Evolutionary conservation across 1,140 invertebrate genomes (phyloP).

Genomic region (Drosophila sulfurigaster): DNA sequence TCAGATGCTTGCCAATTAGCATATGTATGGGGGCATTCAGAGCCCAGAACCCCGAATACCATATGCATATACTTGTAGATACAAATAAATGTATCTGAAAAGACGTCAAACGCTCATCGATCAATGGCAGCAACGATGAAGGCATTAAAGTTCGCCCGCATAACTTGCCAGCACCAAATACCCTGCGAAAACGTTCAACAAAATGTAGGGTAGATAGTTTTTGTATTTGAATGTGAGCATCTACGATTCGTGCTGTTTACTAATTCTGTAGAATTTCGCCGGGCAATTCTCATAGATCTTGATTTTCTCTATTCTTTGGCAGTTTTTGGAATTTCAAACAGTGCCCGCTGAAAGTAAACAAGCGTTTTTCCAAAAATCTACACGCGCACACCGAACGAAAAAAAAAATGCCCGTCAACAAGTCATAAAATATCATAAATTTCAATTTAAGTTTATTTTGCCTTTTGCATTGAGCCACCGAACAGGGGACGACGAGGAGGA

Average conservation of each 20-base stretch:
- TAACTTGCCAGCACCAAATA: constrained; percentile 22
- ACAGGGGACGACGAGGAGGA: background rate
- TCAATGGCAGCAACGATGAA: constrained; percentile 46
- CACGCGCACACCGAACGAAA: constrained; percentile 21
- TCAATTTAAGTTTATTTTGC: constrained; percentile 82
- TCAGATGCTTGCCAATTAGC: constrained; percentile 23
- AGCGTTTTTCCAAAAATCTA: constrained; percentile 35
- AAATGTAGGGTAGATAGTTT: background rate
- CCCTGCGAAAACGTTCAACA: background rate
- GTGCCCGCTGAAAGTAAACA: constrained; percentile 48
- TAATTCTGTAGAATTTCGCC: constrained; percentile 15
- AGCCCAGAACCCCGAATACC: background rate
- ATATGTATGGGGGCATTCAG: constrained; percentile 28
- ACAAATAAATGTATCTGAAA: constrained; percentile 32
- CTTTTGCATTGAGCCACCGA: constrained; percentile 51
- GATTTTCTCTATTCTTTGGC: constrained; percentile 40
- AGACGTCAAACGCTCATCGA: constrained; percentile 57
- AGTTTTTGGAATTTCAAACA: constrained; percentile 47
- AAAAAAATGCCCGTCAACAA: constrained; percentile 71
- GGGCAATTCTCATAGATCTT: constrained; percentile 34
- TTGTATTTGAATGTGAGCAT: background rate
- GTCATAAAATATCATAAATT: constrained; percentile 84
- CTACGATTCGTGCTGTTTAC: background rate
- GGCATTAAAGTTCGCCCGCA: constrained; percentile 47
- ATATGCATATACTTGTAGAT: constrained; percentile 5